These are phyloP conservation scores for Hydrozoanthus gracilis DNA, from an alignment of 92 coral and sea anemone genomes.

Conservation along the genomic window DNA sequence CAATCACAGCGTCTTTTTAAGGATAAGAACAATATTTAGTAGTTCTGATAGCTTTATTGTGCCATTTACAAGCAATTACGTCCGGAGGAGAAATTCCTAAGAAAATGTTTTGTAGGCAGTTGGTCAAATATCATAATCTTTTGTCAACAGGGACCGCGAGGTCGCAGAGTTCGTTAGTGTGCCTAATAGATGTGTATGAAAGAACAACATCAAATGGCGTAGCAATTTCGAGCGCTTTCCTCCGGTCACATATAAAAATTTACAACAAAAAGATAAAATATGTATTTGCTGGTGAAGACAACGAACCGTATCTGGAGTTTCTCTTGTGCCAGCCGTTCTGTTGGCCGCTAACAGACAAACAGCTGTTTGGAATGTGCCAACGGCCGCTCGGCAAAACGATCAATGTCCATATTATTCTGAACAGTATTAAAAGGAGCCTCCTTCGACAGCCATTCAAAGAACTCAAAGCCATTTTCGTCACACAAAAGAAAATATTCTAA, in stretches of 20 bases:
- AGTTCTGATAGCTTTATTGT: slow-evolving; percentile 3
- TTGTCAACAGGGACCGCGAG: neutral
- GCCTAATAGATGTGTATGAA: neutral
- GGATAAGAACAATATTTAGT: neutral
- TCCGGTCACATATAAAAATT: neutral
- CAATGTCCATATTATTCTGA: neutral
- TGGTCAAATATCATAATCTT: neutral
- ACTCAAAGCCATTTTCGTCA: slow-evolving; percentile 6
- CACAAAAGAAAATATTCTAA: slow-evolving; percentile 37
- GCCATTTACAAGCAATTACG: neutral
- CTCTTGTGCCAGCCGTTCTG: neutral
- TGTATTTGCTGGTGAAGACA: neutral
- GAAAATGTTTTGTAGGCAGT: neutral
- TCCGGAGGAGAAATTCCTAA: neutral
- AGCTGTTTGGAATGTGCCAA: slow-evolving; percentile 36
- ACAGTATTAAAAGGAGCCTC: slow-evolving; percentile 14
- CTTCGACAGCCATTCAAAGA: slow-evolving; percentile 31
- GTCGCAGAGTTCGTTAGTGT: neutral
- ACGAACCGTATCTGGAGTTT: neutral
- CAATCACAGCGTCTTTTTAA: neutral
- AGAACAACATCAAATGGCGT: neutral
- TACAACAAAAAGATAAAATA: neutral
- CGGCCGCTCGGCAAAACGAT: neutral
- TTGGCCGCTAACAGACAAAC: neutral
- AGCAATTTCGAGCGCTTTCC: neutral